Base-by-base conservation (phyloP, 1,140 invertebrate species). In the Liolophura sinensis region DNA sequence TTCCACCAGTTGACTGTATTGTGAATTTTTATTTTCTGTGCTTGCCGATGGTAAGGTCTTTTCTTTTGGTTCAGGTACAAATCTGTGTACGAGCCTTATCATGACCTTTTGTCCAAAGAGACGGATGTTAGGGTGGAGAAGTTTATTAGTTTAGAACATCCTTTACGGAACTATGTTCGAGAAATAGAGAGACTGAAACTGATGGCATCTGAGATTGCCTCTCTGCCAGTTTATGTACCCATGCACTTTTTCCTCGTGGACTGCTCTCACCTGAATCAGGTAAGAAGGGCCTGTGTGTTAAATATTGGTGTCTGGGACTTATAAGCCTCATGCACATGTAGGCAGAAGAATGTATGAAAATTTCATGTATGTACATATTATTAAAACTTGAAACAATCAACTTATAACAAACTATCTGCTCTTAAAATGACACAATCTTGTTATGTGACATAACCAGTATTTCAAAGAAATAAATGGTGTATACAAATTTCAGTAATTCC, bases 201-300 rank as follows among this genome's bases (percentile, higher is more conserved):
- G 25, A 81, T 93, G 25, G 89, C 89, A 60, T 86, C 89, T 66
- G 89, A 92, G 91, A 92, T 86, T 85, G 94, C 82, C 82, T 94
- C 70, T 88, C 90, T 87, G 78, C 94, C 75, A 89, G 94, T 86
- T 90, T 91, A 78, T 86, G 84, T 83, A 1, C 80, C 83, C 54
- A 85, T 95, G 71, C 94, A 96, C 80, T 87, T 92, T 65, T 86
- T 87, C 48, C 81, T 95, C 58, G 86, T 89, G 67, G 85, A 88
- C 71, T 89, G 81, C 69, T 65, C 68, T 18, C 62, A 79, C 46
- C 52, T 85, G 22, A 84, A 84, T 63, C 64, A 82, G 78, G 82
- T 82, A 62, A 58, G 60, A 40, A 40, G 31, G 31, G 31, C 31
- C 9, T 40, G 9, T 40, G 3, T 40, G 31, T 9, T 40, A 5